Base-by-base conservation (phyloP, 2,888 invertebrate genomes). In the Actias luna region DNA sequence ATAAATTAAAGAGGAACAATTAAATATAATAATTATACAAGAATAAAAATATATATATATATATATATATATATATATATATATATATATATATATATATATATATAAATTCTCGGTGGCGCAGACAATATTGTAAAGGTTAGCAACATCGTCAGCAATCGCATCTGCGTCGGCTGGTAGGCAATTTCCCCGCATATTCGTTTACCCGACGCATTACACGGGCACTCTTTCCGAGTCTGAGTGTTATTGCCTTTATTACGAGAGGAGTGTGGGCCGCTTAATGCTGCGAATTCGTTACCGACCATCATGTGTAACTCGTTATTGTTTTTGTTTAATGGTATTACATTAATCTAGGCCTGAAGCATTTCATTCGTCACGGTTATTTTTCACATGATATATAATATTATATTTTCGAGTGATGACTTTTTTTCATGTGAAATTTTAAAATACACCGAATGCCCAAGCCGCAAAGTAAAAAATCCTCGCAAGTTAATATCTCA, bases 131-230 rank as follows among this genome's bases (percentile, higher is more conserved):
- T 29, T n/a, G 29, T 42, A 42, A 42, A 3, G 25, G 27, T 22
- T 58, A 50, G 29, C 50, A 64, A 61, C 64, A 61, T 61, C 18
- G 58, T 60, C 63, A 60, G 69, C 74, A 88, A 89, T 89, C 88
- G 85, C 90, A 92, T 92, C 92, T 89, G 85, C 80, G 78, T 79
- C 76, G 78, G 82, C 82, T 82, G 78, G 79, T 71, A 77, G 80
- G 87, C 91, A 88, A 92, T 90, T 90, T 90, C 86, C 88, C 80
- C 85, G 79, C 84, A 91, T 92, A 92, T 92, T 92, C 92, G 92
- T 91, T 92, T 92, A 92, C 88, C 82, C 80, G 79, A 80, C 82
- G 85, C 81, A 88, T 89, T 90, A 88, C 81, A 79, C 87, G 87
- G 86, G 89, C 83, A 82, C 85, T 85, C 85, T 86, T 88, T 85